Base-by-base conservation (phyloP, 2,797 vertebrate species). In the Cyclopterus lumpus region DNA sequence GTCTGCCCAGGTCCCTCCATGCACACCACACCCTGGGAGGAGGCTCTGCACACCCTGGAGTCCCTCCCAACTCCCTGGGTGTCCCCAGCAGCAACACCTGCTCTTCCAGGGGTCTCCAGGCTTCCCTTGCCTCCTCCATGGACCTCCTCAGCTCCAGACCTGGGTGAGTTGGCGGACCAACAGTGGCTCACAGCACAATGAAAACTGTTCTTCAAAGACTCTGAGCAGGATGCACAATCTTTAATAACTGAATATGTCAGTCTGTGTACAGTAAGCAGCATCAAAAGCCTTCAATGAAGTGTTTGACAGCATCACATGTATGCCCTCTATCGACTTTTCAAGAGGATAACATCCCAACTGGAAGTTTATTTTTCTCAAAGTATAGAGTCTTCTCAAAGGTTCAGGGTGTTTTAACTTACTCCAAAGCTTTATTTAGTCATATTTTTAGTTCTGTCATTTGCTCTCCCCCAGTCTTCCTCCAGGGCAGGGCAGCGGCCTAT, bases 111-210 rank as follows among this genome's bases (percentile, higher is more conserved):
- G 90, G 94, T 78, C 94, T 93, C 55, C 96, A 96, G 93, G 94
- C 94, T 53, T 95, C 96, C 1, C 89, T 98, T 64, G 91, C 95
- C 82, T 95, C 97, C 14, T 98, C 97, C 75, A 98, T 99, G 97
- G 98, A 99, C 91, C 96, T 98, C 70, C 90, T 98, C 80, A 96
- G 95, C 91, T 95, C 95, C 86, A 96, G 95, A 84, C 86, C 95
- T 5, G 84, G 93, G 93, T 93, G 72, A 82, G 88, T 60, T 28
- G 12, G 15, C 22, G 32, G 5, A 65, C 51, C 9, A 48, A 42
- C n/a, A 46, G 44, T n/a, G 24, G 24, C 40, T 64, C 11, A 16
- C 8, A 38, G 32, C 16, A 51, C 12, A 9, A 36, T 46, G 12
- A n/a, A 67, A 57, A 32, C 5, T 32, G 40, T 6, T 28, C 9